Percentiles rank a stretch among this genome's conserved stretches.
Conservation (phyloP, 2,113 vertebrate species). For the Hepsetus odoe region DNA sequence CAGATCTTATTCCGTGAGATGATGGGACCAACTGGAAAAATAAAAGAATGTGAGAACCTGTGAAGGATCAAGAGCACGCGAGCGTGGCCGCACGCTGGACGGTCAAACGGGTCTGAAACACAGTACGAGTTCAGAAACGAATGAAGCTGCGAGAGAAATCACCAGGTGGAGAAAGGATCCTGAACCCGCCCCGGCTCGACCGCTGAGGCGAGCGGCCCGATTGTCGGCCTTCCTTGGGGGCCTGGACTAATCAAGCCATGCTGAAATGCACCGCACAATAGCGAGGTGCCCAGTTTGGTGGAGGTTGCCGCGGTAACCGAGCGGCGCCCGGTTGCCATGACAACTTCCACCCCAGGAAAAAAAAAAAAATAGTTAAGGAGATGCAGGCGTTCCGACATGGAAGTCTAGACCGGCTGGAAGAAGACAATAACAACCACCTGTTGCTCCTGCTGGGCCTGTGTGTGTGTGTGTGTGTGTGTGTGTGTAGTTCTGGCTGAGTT, state of each 20-base stretch:
- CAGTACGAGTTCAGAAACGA: too few relatives aligned
- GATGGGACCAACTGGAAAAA: too few relatives aligned
- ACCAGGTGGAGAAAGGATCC: too few relatives aligned
- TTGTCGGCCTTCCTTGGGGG: background rate
- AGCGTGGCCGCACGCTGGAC: too few relatives aligned
- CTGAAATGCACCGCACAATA: slow-evolving; percentile 1
- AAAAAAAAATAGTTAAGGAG: background rate
- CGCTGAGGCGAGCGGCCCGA: too few relatives aligned
- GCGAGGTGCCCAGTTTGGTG: background rate
- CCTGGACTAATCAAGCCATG: background rate
- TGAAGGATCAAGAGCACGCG: too few relatives aligned
- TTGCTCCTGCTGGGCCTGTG: background rate
- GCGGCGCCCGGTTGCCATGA: slow-evolving; percentile 11
- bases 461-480: slow-evolving; percentile 1
- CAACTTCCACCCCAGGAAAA: background rate
- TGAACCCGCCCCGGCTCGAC: too few relatives aligned
- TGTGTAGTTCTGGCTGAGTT: background rate
- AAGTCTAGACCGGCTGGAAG: background rate
- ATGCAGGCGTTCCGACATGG: slow-evolving; percentile 4
- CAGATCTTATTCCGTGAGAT: too few relatives aligned
- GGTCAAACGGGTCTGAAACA: too few relatives aligned
- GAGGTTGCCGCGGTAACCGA: slow-evolving; percentile 25
- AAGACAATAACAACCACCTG: background rate
- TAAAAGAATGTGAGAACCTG: too few relatives aligned
- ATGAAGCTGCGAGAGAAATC: too few relatives aligned